Percentiles rank a stretch among this genome's conserved stretches.
Evolutionary conservation across 1,140 invertebrate genomes (phyloP).

Genomic region (Uloborus diversus): DNA sequence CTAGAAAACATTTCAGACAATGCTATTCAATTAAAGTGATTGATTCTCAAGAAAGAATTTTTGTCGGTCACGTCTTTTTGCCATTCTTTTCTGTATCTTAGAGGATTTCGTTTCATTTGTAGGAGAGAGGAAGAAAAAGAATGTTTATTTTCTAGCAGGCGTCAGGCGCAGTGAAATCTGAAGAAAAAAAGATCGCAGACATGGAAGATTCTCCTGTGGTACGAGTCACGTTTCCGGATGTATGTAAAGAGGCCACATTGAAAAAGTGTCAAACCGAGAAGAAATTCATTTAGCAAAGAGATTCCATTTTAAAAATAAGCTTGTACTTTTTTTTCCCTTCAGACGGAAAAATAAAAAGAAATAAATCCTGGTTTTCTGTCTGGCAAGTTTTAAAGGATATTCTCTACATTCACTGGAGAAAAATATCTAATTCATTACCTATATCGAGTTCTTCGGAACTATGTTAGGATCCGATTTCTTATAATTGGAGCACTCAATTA

Average conservation of each 20-base stretch:
- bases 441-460: no score
- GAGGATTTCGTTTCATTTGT: conserved; percentile 1
- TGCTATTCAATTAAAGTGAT: conserved; percentile 37
- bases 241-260: conserved; percentile 1
- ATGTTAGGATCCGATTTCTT: no score
- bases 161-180: neutral
- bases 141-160: neutral
- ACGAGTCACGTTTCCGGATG: neutral
- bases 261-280: neutral
- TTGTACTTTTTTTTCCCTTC: neutral
- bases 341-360: no score
- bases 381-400: no score
- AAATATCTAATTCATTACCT: no score
- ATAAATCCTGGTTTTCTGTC: no score
- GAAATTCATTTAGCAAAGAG: conserved; percentile 1
- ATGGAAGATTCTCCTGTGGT: neutral
- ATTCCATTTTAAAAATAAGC: neutral
- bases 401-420: no score
- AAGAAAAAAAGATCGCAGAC: neutral
- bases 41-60: neutral
- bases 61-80: conserved; percentile 16
- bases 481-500: no score
- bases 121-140: neutral
- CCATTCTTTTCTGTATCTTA: conserved; percentile 17
- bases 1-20: neutral